Evolutionary conservation across 2,797 vertebrate genomes (phyloP).

Genomic region (Rhodeus uyekii): DNA sequence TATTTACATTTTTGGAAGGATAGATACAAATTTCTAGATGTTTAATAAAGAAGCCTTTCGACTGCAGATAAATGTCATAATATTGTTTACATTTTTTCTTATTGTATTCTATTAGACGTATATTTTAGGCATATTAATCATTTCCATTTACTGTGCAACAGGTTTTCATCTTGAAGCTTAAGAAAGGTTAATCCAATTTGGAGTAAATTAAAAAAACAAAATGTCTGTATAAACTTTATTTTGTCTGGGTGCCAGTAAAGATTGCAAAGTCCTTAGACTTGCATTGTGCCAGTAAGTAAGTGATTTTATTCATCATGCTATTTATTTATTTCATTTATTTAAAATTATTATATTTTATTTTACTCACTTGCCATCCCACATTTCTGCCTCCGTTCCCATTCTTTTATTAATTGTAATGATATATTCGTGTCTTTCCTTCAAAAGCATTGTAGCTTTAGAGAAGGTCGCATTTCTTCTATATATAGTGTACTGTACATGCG

Average conservation of each 20-base stretch:
- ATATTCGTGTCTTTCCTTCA: background rate
- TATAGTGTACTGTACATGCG: background rate
- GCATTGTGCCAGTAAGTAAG: no score
- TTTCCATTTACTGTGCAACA: background rate
- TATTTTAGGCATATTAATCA: background rate
- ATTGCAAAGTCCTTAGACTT: no score
- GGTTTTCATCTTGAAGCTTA: background rate
- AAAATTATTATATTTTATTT: background rate
- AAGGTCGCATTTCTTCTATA: slow-evolving; percentile 3
- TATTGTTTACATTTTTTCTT: background rate
- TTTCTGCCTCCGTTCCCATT: no score
- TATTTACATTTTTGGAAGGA: no score
- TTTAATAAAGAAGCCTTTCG: background rate
- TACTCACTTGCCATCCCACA: no score
- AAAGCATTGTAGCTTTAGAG: background rate
- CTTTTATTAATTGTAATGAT: background rate
- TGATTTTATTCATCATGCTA: no score
- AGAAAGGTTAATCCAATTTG: background rate
- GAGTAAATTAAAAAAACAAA: no score
- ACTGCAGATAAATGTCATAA: background rate
- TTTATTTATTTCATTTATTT: background rate
- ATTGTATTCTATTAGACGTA: background rate
- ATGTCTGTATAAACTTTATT: no score
- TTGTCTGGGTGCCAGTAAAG: no score
- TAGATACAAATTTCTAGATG: background rate